Evolutionary conservation across 1,140 invertebrate species (phyloP), one percentile per base, ranked within the genome.

Genomic region (Ruditapes philippinarum): DNA sequence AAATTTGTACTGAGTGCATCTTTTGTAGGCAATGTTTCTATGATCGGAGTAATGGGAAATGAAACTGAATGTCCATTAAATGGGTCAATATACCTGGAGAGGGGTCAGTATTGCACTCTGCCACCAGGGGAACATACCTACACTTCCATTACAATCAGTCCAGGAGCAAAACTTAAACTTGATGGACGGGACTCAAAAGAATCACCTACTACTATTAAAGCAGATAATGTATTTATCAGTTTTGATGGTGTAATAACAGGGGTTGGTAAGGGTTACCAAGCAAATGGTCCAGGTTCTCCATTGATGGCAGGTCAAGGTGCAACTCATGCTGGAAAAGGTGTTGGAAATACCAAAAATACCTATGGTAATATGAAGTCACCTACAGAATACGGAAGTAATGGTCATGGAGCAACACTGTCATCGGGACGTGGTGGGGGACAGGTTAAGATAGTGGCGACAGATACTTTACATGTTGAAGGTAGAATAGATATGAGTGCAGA

Each of bases 361-460:
- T 94, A 94, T 88, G 94, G 94, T 14, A 89, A 49, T 82, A 91
- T 94, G 28, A 84, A 80, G 3, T 17, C 31, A 11, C 94, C 94
- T 17, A 87, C 33, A 25, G 51, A 68, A 7, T 94, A 94, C 83
- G 94, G 94, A 28, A 93, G 94, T 78, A 94, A 89, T 91, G 94
- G 93, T 49, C 88, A 82, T 54, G 86, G 89, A 42, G 91, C 90
- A 9, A 84, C 88, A 51, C 19, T 68, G 1, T 42, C 60, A 14
- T 38, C 45, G 25, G 92, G 92, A 14, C 36, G 90, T 31, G 94
- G 94, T 76, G 94, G 94, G 45, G 93, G 93, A 28, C 94, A 94
- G 83, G 81, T 94, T 36, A 84, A 92, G 19, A 38, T 94, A 14
- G 42, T 82, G 7, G 84, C 86, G 1, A 33, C 81, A 14, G 45